phyloP scores from a whole-genome alignment of 2,113 vertebrate genomes.

The Monarcha castaneiventris region DNA sequence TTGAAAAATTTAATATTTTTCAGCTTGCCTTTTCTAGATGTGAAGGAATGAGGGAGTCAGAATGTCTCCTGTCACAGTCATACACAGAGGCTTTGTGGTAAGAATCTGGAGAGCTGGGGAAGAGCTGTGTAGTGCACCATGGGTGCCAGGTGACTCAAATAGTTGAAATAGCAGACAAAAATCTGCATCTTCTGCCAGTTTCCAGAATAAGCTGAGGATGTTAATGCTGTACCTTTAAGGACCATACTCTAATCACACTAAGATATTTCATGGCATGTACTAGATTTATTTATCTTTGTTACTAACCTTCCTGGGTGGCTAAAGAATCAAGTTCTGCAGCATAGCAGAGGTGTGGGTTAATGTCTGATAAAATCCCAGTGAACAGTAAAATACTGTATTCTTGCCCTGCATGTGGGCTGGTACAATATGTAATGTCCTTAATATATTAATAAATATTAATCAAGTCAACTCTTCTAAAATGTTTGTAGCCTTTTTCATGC shows the following conservation, averaged over 20 bases:
- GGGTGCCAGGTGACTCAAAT: not conserved
- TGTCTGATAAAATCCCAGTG: not conserved
- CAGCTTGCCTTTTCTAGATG: not conserved
- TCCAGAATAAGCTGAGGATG: not conserved
- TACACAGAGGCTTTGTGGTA: fast-evolving
- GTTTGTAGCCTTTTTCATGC: not conserved
- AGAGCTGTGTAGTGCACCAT: not conserved
- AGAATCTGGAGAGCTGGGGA: not conserved
- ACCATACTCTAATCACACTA: not conserved
- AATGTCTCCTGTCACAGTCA: not conserved
- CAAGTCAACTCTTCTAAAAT: not conserved
- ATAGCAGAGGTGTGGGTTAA: not conserved
- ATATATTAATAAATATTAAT: constrained; percentile 27
- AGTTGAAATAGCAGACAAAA: not conserved
- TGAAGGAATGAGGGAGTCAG: not conserved
- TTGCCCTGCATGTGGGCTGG: not conserved
- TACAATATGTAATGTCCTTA: not conserved
- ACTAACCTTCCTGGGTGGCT: not conserved
- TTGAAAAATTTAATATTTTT: not conserved
- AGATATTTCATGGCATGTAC: not conserved
- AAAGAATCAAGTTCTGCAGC: not conserved
- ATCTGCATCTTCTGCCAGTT: not conserved
- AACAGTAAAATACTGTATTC: not conserved
- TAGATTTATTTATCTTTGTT: not conserved
- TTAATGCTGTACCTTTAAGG: not conserved